These are phyloP conservation scores for Arvicola amphibius DNA, from an alignment of 2,797 vertebrate species.

Conservation along the genomic window DNA sequence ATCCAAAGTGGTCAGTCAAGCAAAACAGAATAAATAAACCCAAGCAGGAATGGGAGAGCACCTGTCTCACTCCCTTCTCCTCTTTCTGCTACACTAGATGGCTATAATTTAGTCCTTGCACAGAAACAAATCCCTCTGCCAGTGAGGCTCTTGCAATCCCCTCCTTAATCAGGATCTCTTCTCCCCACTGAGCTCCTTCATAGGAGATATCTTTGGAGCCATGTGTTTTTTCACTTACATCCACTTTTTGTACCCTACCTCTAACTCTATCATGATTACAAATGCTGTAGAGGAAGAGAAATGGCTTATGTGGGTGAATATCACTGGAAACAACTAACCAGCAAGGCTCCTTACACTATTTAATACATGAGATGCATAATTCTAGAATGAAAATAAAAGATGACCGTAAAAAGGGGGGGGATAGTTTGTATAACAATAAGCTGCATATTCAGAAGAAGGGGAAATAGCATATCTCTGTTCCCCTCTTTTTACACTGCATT, in stretches of 20 bases:
- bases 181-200: not conserved
- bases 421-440: not conserved
- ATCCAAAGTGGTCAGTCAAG: not conserved
- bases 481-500: not conserved
- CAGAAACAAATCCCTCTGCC: not conserved
- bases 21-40: too few relatives aligned
- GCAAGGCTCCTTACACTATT: not conserved
- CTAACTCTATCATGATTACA: not conserved
- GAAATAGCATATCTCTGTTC: not conserved
- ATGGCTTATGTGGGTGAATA: not conserved
- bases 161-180: not conserved
- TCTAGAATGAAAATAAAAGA: conserved; percentile 17
- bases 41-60: not conserved
- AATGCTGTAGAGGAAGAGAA: not conserved
- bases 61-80: not conserved
- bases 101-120: not conserved
- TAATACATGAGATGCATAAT: not conserved
- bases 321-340: not conserved
- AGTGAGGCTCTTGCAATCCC: not conserved
- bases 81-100: not conserved
- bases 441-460: not conserved
- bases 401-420: not conserved
- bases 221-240: not conserved
- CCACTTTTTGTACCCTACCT: not conserved
- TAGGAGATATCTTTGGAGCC: not conserved